Conservation (phyloP, 2,113 vertebrate genomes). For the Tragelaphus scriptus region DNA sequence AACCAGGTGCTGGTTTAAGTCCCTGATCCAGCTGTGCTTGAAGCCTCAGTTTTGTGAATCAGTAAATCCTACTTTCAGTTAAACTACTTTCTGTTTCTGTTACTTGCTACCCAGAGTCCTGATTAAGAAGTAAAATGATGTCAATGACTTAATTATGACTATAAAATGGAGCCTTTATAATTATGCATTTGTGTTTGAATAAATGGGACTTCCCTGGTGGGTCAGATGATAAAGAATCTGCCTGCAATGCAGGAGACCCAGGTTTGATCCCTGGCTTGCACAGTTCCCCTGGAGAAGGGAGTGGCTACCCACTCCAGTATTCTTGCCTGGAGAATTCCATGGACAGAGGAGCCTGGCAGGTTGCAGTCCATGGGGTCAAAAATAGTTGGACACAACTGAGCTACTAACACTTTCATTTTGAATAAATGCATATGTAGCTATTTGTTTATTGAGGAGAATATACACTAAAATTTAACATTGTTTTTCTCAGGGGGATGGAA, state of each 20-base stretch:
- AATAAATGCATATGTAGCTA: background rate
- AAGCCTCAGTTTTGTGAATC: background rate
- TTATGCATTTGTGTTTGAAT: background rate
- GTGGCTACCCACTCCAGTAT: background rate
- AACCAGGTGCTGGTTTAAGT: background rate
- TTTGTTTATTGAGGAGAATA: background rate
- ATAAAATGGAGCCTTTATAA: background rate
- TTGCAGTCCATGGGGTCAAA: background rate
- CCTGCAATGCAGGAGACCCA: background rate
- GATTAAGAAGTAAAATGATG: background rate
- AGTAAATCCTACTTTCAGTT: background rate
- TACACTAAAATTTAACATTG: background rate
- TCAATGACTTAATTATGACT: background rate
- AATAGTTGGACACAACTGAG: background rate
- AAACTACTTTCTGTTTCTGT: background rate
- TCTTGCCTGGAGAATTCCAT: background rate
- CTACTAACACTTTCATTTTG: background rate
- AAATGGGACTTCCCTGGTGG: background rate
- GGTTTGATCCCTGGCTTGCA: background rate
- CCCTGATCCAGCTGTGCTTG: background rate
- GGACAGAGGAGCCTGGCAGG: background rate
- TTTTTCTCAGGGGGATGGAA: background rate
- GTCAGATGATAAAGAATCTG: background rate
- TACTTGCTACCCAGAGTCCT: background rate
- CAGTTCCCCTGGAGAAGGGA: background rate